phyloP scores from a whole-genome alignment of 1,140 invertebrate genomes.

The Zelostemma sp. region DNA sequence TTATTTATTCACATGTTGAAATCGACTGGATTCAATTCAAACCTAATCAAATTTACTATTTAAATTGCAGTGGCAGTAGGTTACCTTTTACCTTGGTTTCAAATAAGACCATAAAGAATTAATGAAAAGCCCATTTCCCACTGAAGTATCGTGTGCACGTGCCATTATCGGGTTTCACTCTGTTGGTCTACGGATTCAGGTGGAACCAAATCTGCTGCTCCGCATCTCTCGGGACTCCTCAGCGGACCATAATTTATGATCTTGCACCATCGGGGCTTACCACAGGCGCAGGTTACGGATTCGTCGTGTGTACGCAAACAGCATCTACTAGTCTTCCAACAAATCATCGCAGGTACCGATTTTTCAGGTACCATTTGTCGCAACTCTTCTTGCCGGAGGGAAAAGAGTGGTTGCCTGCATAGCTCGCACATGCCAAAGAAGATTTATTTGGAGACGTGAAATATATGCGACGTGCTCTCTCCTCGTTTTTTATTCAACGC shows the following conservation, averaged over 20 bases:
- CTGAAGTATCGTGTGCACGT: background rate
- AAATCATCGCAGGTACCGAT: conserved; percentile 3
- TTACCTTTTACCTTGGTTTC: too few relatives aligned
- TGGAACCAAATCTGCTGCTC: conserved; percentile 28
- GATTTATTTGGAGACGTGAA: conserved; percentile 38
- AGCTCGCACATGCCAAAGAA: conserved; percentile 32
- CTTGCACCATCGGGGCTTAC: conserved; percentile 20
- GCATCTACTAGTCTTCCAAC: conserved; percentile 12
- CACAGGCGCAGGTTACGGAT: conserved; percentile 32
- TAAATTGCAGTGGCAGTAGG: too few relatives aligned
- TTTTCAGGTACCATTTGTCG: conserved; percentile 44
- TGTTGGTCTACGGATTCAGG: conserved; percentile 20
- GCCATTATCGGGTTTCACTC: conserved; percentile 16
- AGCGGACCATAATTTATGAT: conserved; percentile 32
- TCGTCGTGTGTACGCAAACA: conserved; percentile 32
- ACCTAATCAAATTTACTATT: too few relatives aligned
- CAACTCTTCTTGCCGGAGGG: conserved; percentile 9
- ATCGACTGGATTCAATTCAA: too few relatives aligned
- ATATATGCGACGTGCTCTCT: conserved; percentile 38
- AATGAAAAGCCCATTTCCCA: conserved; percentile 20
- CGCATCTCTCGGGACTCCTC: conserved; percentile 17
- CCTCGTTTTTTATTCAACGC: conserved; percentile 19
- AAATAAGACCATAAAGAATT: conserved; percentile 6
- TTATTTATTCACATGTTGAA: too few relatives aligned
- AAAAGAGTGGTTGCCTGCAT: conserved; percentile 24